phyloP scores from a whole-genome alignment of 2,797 vertebrate species.

The Leptoclinus maculatus region DNA sequence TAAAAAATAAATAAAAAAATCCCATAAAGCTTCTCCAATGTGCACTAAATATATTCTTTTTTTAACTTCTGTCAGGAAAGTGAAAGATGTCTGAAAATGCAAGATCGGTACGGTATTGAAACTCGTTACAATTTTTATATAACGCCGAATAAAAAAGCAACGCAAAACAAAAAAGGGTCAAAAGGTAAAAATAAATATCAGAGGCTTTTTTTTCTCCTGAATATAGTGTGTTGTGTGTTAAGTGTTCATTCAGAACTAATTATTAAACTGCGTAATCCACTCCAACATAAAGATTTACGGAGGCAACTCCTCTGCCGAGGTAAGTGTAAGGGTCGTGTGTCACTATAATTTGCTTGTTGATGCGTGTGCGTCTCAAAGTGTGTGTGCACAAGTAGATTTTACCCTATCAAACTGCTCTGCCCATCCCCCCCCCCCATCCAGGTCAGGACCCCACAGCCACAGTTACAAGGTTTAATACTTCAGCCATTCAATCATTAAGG shows the following conservation, averaged over 20 bases:
- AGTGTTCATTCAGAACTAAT: slow-evolving; percentile 73
- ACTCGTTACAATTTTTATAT: neutral
- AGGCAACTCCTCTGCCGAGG: slow-evolving; percentile 43
- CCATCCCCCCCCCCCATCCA: slow-evolving; percentile 11
- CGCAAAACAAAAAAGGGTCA: neutral
- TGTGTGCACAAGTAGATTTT: slow-evolving; percentile 21
- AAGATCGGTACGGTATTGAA: neutral
- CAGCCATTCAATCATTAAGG: slow-evolving; percentile 85
- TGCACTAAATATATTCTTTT: neutral
- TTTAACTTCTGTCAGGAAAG: neutral
- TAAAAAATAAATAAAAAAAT: neutral
- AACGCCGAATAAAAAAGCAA: neutral
- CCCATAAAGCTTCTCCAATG: neutral
- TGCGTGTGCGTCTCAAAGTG: neutral
- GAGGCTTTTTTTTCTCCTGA: slow-evolving; percentile 22
- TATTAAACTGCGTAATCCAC: slow-evolving; percentile 64
- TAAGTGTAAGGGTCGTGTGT: slow-evolving; percentile 35
- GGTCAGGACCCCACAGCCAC: slow-evolving; percentile 66
- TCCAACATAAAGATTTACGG: slow-evolving; percentile 72
- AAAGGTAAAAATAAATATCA: slow-evolving; percentile 20
- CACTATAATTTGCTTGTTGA: slow-evolving; percentile 32
- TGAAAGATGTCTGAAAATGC: neutral
- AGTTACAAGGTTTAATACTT: slow-evolving; percentile 84
- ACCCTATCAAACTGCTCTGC: slow-evolving; percentile 50
- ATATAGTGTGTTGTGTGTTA: slow-evolving; percentile 50